Conservation (phyloP, 1,140 invertebrate species). For the Phymastichus coffea region DNA sequence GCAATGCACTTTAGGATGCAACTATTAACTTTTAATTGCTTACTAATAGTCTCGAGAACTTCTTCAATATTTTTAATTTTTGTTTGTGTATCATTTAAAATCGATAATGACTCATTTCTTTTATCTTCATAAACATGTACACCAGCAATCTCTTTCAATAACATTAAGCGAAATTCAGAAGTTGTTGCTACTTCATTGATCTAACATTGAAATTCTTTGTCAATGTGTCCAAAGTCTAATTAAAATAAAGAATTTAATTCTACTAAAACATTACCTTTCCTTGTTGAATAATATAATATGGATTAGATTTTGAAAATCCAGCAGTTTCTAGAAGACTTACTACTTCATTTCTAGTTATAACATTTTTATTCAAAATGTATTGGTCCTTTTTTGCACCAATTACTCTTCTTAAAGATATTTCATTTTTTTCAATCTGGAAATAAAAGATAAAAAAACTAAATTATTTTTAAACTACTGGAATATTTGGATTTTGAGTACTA, state of each 20-base stretch:
- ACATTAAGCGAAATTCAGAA: constrained; percentile 93
- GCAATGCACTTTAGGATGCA: background rate
- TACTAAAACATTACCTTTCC: constrained; percentile 76
- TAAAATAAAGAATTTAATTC: constrained; percentile 11
- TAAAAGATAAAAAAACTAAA: constrained; percentile 31
- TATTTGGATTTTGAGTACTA: too few species aligned
- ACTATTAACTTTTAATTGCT: too few species aligned
- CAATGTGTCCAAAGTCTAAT: background rate
- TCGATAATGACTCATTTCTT: constrained; percentile 90
- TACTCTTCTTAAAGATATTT: constrained; percentile 91
- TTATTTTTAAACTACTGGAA: too few species aligned
- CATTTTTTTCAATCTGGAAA: constrained; percentile 91
- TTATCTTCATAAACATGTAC: constrained; percentile 96
- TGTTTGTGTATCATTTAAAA: constrained; percentile 93
- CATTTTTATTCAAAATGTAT: constrained; percentile 98
- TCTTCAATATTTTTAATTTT: constrained; percentile 96
- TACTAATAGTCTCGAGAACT: too few species aligned
- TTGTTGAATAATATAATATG: constrained; percentile 99
- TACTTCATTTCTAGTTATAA: constrained; percentile 93
- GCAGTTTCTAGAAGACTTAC: constrained; percentile 98
- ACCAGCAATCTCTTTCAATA: constrained; percentile 93
- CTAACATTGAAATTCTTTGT: constrained; percentile 62
- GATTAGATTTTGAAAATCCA: constrained; percentile 98
- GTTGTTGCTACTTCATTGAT: constrained; percentile 99
- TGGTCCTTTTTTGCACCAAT: constrained; percentile 99